Conservation (phyloP, 2,888 invertebrate species). For the Dermolepida albohirtum region DNA sequence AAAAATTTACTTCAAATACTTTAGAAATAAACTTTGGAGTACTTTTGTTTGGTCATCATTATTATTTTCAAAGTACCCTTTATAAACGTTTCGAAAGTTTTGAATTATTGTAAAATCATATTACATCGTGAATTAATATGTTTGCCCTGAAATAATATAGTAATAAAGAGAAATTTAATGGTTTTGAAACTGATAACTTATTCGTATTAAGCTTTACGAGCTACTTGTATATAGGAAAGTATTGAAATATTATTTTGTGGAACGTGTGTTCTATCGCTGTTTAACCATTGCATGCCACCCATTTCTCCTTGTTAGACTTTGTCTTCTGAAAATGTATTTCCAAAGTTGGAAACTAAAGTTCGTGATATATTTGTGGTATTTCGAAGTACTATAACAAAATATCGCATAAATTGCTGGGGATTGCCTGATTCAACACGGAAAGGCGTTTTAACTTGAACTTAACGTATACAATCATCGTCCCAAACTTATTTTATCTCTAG, state of each 20-base stretch:
- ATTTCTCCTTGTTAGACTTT: background rate
- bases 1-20: no score
- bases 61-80: no score
- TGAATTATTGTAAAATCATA: no score
- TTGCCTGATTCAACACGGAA: conserved; percentile 3
- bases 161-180: no score
- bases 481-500: conserved; percentile 1
- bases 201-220: conserved; percentile 6
- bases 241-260: background rate
- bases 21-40: no score
- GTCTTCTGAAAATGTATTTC: conserved; percentile 11
- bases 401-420: conserved; percentile 22
- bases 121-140: no score
- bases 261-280: background rate
- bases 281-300: background rate
- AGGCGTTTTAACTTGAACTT: conserved; percentile 9
- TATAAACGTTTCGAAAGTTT: no score
- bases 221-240: conserved; percentile 2
- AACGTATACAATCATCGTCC: background rate
- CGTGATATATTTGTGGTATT: conserved; percentile 32
- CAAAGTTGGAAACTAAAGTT: conserved; percentile 23
- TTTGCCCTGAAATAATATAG: no score
- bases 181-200: no score
- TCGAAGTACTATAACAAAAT: conserved; percentile 17
- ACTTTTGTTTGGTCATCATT: no score